A percentile compares a stretch with the other conserved stretches of the same genome.
These are phyloP conservation scores for Leptinotarsa peninsularis DNA, from an alignment of 2,888 invertebrate genomes.

Conservation along the genomic window DNA sequence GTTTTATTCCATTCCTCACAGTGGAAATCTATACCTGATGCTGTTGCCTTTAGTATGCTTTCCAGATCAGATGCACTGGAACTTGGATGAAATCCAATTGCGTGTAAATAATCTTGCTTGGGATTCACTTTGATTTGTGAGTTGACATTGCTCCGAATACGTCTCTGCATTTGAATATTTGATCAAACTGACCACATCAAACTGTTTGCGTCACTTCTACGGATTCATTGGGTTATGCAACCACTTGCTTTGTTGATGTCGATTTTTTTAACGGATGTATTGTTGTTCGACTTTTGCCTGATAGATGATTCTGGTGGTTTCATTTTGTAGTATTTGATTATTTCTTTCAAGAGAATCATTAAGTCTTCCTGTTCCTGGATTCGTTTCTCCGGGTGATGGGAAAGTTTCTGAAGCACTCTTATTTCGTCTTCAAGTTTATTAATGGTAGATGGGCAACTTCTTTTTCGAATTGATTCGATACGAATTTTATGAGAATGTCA, in stretches of 20 bases:
- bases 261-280: not conserved
- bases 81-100: not conserved
- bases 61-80: not conserved
- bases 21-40: not conserved
- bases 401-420: not conserved
- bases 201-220: too few relatives aligned
- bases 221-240: too few relatives aligned
- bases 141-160: too few relatives aligned
- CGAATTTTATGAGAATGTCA: not conserved
- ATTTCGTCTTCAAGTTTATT: too few relatives aligned
- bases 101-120: not conserved
- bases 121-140: too few relatives aligned
- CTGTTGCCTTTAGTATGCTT: not conserved
- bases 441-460: too few relatives aligned
- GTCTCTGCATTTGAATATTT: too few relatives aligned
- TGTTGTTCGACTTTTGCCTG: not conserved
- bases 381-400: not conserved
- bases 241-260: not conserved
- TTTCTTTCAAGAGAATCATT: conserved; percentile 4
- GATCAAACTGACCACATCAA: too few relatives aligned
- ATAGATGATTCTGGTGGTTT: too few relatives aligned
- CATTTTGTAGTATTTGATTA: not conserved
- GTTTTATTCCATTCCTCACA: not conserved
- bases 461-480: too few relatives aligned
- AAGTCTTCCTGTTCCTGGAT: conserved; percentile 8